Evolutionary conservation across 2,797 vertebrate genomes (phyloP), one percentile per base, ranked within the genome.

Genomic region (Sciaenops ocellatus): DNA sequence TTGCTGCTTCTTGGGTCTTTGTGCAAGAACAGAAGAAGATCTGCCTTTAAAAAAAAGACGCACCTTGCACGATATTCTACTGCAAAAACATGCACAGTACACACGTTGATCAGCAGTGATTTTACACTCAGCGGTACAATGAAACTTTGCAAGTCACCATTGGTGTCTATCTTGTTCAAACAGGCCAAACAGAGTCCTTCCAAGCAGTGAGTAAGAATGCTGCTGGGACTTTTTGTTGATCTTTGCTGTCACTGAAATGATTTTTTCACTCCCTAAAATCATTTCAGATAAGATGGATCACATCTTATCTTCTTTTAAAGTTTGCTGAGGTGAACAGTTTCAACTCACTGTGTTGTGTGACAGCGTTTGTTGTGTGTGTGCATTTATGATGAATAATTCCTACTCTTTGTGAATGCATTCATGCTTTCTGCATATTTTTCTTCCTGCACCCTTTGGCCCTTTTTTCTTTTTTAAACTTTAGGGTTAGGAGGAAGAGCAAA

Each of bases 131-230:
- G 51, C n/a, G 24, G 18, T 8, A 4, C 3, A 41, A 2, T 28
- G 34, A 30, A 57, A 67, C 26, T 16, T 28, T n/a, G 1, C 24
- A 52, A 69, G 17, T 56, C 63, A 34, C 46, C 67, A 68, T 61
- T 15, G 5, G 7, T 46, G 41, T 34, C 65, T 83, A 38, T 86
- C 87, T 80, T 91, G 87, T 90, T 85, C 60, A 79, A 91, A 88
- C 87, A 90, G 48, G 81, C 46, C 72, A 57, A 59, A 18, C 15
- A 10, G 13, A 76, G 41, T 69, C 15, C 85, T 89, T 87, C 77
- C 47, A 70, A 81, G 74, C 48, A 69, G 8, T 51, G 20, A 77
- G 24, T 41, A n/a, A 54, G 56, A 82, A 44, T 59, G 28, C 41
- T 70, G 59, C 55, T 18, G 52, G 42, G 24, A 64, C 34, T 48